A percentile compares a stretch with the other conserved stretches of the same genome.
These are phyloP conservation scores for Mycteria americana DNA, from an alignment of 2,797 vertebrate genomes.

Conservation along the genomic window DNA sequence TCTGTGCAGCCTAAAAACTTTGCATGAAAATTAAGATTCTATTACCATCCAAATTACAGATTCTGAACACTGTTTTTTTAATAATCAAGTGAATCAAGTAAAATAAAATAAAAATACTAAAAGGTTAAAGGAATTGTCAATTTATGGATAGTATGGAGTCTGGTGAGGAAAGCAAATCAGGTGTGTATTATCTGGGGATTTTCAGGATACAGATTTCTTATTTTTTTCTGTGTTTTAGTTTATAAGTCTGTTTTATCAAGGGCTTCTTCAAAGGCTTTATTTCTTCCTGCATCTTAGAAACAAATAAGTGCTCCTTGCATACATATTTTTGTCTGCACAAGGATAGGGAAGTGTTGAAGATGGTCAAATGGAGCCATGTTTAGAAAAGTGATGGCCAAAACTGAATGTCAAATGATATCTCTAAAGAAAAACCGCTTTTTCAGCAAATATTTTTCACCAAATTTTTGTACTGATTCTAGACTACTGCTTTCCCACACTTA, in stretches of 20 bases:
- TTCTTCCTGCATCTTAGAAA: not conserved
- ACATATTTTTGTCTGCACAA: not conserved
- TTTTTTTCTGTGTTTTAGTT: not conserved
- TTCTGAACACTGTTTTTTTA: constrained; percentile 30
- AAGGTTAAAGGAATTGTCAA: not conserved
- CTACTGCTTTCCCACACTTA: not conserved
- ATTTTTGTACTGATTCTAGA: not conserved
- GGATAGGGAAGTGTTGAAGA: not conserved
- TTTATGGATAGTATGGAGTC: not conserved
- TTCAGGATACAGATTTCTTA: not conserved
- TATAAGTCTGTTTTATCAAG: not conserved
- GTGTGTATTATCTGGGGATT: not conserved
- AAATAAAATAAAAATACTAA: constrained; percentile 42
- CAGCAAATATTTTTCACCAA: not conserved
- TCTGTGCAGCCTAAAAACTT: not conserved
- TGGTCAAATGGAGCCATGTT: not conserved
- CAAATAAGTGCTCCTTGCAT: not conserved
- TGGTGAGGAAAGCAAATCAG: not conserved
- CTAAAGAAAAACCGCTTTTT: not conserved
- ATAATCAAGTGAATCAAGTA: not conserved
- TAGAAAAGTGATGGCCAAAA: not conserved
- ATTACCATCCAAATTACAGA: not conserved
- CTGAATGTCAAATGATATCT: not conserved
- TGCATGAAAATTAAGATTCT: constrained; percentile 28
- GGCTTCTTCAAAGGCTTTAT: not conserved